A percentile compares a stretch with the other conserved stretches of the same genome.
Conservation (phyloP, 2,797 vertebrate genomes). For the Enteromius mattozi region DNA sequence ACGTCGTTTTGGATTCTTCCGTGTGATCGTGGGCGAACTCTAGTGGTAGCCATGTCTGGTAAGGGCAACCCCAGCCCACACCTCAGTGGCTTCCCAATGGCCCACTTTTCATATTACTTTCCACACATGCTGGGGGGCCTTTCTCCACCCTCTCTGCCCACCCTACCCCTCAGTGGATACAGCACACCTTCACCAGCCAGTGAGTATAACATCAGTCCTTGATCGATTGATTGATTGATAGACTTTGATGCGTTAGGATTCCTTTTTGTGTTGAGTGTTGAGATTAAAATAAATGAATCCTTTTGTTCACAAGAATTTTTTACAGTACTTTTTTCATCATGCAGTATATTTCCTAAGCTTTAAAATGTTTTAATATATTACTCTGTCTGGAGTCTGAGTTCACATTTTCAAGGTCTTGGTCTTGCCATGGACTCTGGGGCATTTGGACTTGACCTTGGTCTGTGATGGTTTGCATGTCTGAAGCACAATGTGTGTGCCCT, state of each 20-base stretch:
- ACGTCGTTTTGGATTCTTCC: constrained; percentile 32
- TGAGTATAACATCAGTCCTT: constrained; percentile 78
- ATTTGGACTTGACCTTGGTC: constrained; percentile 1
- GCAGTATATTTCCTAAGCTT: background rate
- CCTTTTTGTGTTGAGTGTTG: background rate
- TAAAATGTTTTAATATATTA: background rate
- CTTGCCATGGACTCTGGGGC: background rate
- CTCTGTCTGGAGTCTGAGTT: background rate
- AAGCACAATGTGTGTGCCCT: background rate
- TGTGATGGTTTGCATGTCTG: background rate
- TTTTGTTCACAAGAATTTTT: background rate
- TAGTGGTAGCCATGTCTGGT: constrained; percentile 86
- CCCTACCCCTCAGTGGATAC: constrained; percentile 92
- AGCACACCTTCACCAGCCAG: constrained; percentile 96
- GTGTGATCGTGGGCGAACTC: constrained; percentile 57
- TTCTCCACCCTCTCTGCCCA: constrained; percentile 87
- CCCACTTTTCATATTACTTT: constrained; percentile 96
- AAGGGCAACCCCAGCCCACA: constrained; percentile 93
- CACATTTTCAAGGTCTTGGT: background rate
- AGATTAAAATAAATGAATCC: background rate
- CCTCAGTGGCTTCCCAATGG: constrained; percentile 91
- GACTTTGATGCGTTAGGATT: background rate
- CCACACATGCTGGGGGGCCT: constrained; percentile 93
- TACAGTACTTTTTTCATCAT: background rate
- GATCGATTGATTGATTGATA: background rate